Percentiles rank a stretch among this genome's conserved stretches.
These are phyloP conservation scores for Tupiocoris notatus DNA, from an alignment of 2,888 invertebrate genomes.

Conservation along the genomic window DNA sequence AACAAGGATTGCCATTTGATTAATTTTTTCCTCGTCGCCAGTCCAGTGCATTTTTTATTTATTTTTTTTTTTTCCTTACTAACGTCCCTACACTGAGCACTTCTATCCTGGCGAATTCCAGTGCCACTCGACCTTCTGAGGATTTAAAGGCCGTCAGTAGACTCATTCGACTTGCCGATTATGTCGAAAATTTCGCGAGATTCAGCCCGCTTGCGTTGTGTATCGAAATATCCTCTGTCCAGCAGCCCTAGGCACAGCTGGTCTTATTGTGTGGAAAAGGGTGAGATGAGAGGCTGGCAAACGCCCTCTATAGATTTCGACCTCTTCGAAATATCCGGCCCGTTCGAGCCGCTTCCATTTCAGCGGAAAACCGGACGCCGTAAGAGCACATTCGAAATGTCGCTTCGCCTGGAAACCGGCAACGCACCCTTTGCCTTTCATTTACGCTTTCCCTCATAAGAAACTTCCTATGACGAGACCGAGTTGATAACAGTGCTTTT, in stretches of 20 bases:
- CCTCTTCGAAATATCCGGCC: constrained; percentile 11
- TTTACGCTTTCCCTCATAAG: neutral
- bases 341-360: neutral
- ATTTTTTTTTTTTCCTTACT: too few relatives aligned
- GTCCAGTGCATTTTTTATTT: too few relatives aligned
- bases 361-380: neutral
- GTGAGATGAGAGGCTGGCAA: constrained; percentile 1
- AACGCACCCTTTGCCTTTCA: neutral
- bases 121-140: too few relatives aligned
- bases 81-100: too few relatives aligned
- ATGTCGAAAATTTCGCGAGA: neutral
- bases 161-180: too few relatives aligned
- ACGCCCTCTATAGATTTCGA: neutral
- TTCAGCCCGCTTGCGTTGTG: neutral
- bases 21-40: too few relatives aligned
- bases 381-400: neutral
- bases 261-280: neutral
- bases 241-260: neutral
- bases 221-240: constrained; percentile 1
- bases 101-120: too few relatives aligned
- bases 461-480: neutral
- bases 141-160: too few relatives aligned
- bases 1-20: too few relatives aligned
- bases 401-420: neutral
- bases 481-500: neutral